These are phyloP conservation scores for Escarpia spicata DNA, from an alignment of 2,888 invertebrate species.

Conservation along the genomic window DNA sequence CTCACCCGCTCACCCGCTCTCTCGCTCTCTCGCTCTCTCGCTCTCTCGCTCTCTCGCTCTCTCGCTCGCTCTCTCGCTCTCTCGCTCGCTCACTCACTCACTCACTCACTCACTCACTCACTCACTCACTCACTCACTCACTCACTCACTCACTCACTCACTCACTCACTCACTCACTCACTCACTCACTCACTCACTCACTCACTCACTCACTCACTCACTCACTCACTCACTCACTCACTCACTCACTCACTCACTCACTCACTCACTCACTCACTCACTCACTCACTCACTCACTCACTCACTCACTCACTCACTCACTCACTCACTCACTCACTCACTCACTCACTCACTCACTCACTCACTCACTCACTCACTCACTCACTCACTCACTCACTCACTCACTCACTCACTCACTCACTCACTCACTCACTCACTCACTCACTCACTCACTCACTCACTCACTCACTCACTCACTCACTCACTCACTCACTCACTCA, in stretches of 20 bases:
- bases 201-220: neutral
- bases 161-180: neutral
- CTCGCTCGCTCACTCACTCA: conserved; percentile 19
- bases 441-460: neutral
- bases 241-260: neutral
- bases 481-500: conserved; percentile 7
- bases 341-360: conserved; percentile 14
- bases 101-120: neutral
- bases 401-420: conserved; percentile 21
- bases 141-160: conserved; percentile 22
- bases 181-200: no score
- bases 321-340: conserved; percentile 20
- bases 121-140: conserved; percentile 22
- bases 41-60: conserved; percentile 17
- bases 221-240: neutral
- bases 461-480: neutral
- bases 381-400: conserved; percentile 20
- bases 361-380: conserved; percentile 1
- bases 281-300: conserved; percentile 18
- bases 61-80: neutral
- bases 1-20: neutral
- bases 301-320: conserved; percentile 22
- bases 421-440: neutral
- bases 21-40: conserved; percentile 7
- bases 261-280: neutral